Percentiles rank a stretch among this genome's conserved stretches.
These are phyloP conservation scores for Myotis vivesi DNA, from an alignment of 2,797 vertebrate species.

Conservation along the genomic window DNA sequence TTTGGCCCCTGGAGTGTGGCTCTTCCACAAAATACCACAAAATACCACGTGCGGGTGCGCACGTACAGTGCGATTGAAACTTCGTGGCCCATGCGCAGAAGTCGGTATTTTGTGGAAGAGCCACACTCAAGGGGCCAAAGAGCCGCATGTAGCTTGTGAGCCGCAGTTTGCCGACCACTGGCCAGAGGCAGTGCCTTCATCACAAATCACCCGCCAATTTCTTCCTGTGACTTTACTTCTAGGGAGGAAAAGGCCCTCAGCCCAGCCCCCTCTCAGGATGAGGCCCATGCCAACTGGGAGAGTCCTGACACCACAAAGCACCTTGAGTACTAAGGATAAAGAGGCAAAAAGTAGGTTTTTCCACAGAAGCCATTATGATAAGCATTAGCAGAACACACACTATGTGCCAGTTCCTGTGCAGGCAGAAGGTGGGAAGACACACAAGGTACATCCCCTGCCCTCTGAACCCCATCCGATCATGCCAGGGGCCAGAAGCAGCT, in stretches of 20 bases:
- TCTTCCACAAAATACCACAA: no score
- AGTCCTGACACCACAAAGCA: neutral
- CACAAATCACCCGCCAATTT: neutral
- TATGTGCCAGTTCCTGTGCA: accelerated
- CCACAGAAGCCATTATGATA: neutral
- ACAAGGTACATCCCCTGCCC: no score
- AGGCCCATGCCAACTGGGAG: neutral
- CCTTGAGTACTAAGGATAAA: neutral
- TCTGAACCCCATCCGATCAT: neutral
- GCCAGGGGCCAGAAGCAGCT: neutral
- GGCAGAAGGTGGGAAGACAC: neutral
- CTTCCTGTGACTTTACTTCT: neutral
- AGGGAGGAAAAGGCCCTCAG: neutral
- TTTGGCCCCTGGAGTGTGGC: no score
- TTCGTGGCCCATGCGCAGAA: no score
- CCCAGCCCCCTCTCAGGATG: neutral
- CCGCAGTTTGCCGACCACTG: no score
- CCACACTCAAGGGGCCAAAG: no score
- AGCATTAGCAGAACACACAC: neutral
- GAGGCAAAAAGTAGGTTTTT: neutral
- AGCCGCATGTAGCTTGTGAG: no score
- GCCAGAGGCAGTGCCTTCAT: neutral
- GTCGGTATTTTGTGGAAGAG: no score
- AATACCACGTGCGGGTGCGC: no score
- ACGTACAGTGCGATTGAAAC: no score